Evolutionary conservation across 2,888 invertebrate genomes (phyloP), one percentile per base, ranked within the genome.

Genomic region (Sipha maydis): DNA sequence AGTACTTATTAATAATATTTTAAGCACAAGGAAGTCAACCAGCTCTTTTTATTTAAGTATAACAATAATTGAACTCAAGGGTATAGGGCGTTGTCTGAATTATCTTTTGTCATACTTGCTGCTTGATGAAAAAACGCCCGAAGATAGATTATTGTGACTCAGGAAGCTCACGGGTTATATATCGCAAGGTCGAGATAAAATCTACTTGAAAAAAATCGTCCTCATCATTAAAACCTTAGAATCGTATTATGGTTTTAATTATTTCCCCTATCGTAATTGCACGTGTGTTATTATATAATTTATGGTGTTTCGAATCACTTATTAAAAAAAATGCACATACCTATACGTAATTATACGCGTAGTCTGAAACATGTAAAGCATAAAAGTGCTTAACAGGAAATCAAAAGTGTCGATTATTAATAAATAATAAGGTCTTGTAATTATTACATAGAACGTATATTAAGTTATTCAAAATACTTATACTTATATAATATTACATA

Each of bases 41-140:
- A 14, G 3, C 9, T n/a, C n/a, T 73, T 73, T 71, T 73, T 56
- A 83, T 73, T 73, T 56, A 56, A 56, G 67, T 82, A n/a, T 19
- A 83, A 71, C 48, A 73, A 78, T 34, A 54, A 73, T 73, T 73
- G 73, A n/a, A 83, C 34, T 83, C 83, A 73, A 73, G 83, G 83
- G n/a, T 83, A 83, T 73, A 73, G 73, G 83, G 83, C 83, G 83
- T 83, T 83, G 83, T 73, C 31, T 83, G 73, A 34, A n/a, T 56
- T n/a, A 5, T 25, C 31, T 83, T 73, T 25, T 83, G 54, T 73
- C 34, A 79, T 79, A 41, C 8, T 31, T 48, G 17, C 19, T 56
- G 54, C n/a, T 9, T 69, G 48, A 54, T 25, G 54, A 83, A 19
- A 73, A 56, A 56, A 73, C 83, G 83, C 83, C 56, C 38, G 3